Conservation (phyloP, 2,888 invertebrate genomes). For the Lycophotia porphyrea region DNA sequence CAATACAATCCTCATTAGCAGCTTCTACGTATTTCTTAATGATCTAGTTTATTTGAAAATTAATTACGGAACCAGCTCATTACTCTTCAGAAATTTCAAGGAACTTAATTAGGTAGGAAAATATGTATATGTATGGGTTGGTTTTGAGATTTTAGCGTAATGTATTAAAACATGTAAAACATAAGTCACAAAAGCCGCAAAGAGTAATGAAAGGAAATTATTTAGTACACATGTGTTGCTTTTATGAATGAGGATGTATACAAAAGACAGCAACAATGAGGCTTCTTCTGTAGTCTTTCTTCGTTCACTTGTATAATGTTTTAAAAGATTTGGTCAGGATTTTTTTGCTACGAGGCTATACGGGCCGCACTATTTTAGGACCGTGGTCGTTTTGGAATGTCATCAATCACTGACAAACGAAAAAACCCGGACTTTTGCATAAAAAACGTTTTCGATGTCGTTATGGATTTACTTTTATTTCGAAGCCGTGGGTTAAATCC, state of each 20-base stretch:
- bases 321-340: slow-evolving; percentile 61
- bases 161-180: slow-evolving; percentile 26
- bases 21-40: slow-evolving; percentile 48
- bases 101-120: slow-evolving; percentile 26
- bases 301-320: slow-evolving; percentile 67
- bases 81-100: slow-evolving; percentile 27
- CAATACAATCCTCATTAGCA: slow-evolving; percentile 36
- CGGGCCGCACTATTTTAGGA: slow-evolving; percentile 69
- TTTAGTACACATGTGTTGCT: slow-evolving; percentile 55
- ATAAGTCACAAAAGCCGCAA: slow-evolving; percentile 32
- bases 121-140: slow-evolving; percentile 17
- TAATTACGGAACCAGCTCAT: slow-evolving; percentile 34
- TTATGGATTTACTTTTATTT: slow-evolving; percentile 76
- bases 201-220: slow-evolving; percentile 40
- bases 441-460: slow-evolving; percentile 77
- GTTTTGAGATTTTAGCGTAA: slow-evolving; percentile 43
- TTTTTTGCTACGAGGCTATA: slow-evolving; percentile 64
- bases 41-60: slow-evolving; percentile 30
- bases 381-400: slow-evolving; percentile 70
- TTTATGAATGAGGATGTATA: slow-evolving; percentile 71
- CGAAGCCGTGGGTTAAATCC: slow-evolving; percentile 37
- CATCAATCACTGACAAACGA: slow-evolving; percentile 82
- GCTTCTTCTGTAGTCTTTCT: slow-evolving; percentile 66
- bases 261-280: slow-evolving; percentile 70
- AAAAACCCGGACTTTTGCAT: slow-evolving; percentile 73